Evolutionary conservation across 2,888 invertebrate genomes (phyloP).

Genomic region (Nemoura dubitans): DNA sequence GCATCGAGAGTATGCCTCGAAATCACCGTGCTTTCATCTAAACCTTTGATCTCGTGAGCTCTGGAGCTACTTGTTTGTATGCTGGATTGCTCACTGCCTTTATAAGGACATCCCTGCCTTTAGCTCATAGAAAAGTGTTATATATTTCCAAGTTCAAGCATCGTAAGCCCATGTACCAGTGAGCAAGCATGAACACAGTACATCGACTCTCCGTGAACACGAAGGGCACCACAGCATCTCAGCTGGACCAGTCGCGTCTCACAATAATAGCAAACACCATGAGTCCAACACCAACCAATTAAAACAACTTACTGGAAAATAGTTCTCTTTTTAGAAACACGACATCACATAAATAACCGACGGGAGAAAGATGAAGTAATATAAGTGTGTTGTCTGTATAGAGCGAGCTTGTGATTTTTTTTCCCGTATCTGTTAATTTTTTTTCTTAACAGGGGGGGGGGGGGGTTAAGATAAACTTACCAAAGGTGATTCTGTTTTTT

Average conservation of each 20-base stretch:
- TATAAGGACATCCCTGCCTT: not conserved
- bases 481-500: not conserved
- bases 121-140: constrained; percentile 7
- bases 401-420: not conserved
- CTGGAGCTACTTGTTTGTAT: not conserved
- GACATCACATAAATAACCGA: constrained; percentile 32
- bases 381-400: not conserved
- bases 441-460: not conserved
- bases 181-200: not conserved
- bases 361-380: constrained; percentile 8
- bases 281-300: constrained; percentile 23
- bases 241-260: not conserved
- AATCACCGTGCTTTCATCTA: not conserved
- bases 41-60: not conserved
- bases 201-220: not conserved
- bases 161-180: not conserved
- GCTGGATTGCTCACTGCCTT: not conserved
- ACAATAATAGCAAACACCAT: constrained; percentile 7
- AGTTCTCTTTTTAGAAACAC: constrained; percentile 15
- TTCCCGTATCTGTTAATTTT: not conserved
- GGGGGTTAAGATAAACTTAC: not conserved
- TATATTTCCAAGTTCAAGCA: not conserved
- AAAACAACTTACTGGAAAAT: constrained; percentile 31
- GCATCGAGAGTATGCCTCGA: not conserved
- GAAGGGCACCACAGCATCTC: not conserved